phyloP scores from a whole-genome alignment of 2,797 vertebrate genomes.

The Anabas testudineus region DNA sequence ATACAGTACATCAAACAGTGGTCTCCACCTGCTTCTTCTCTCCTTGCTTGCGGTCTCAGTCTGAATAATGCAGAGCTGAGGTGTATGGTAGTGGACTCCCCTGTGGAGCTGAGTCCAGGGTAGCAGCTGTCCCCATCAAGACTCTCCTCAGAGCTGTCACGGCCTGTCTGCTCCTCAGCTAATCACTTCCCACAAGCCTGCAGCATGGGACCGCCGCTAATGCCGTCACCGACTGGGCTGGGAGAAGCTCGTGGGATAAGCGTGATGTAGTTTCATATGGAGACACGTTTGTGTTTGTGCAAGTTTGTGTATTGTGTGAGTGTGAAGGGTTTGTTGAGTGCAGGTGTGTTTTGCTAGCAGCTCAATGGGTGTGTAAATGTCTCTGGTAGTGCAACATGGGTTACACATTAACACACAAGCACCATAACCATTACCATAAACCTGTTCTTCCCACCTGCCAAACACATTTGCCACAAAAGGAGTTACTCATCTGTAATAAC shows the following conservation, averaged over 20 bases:
- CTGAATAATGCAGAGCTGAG: constrained; percentile 68
- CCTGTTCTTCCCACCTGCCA: constrained; percentile 68
- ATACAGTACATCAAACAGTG: constrained; percentile 29
- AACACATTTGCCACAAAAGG: constrained; percentile 66
- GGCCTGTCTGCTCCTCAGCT: constrained; percentile 75
- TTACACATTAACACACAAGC: constrained; percentile 39
- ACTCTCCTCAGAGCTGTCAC: constrained; percentile 78
- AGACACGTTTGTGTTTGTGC: background rate
- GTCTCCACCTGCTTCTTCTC: constrained; percentile 29
- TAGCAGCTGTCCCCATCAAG: constrained; percentile 83
- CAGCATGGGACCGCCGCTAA: constrained; percentile 63
- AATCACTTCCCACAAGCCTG: constrained; percentile 80
- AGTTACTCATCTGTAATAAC: constrained; percentile 64
- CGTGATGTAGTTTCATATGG: constrained; percentile 35
- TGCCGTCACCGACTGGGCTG: constrained; percentile 51
- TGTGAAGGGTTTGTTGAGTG: background rate
- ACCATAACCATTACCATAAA: constrained; percentile 38
- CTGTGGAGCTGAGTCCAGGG: constrained; percentile 68
- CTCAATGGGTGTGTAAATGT: constrained; percentile 60
- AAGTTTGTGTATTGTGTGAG: background rate
- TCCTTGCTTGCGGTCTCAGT: constrained; percentile 23
- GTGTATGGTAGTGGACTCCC: constrained; percentile 63
- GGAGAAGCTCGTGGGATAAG: constrained; percentile 37
- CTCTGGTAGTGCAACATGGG: constrained; percentile 59
- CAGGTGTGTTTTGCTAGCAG: constrained; percentile 53